Evolutionary conservation across 2,888 invertebrate genomes (phyloP), one percentile per base, ranked within the genome.

Genomic region (Mystacides longicornis): DNA sequence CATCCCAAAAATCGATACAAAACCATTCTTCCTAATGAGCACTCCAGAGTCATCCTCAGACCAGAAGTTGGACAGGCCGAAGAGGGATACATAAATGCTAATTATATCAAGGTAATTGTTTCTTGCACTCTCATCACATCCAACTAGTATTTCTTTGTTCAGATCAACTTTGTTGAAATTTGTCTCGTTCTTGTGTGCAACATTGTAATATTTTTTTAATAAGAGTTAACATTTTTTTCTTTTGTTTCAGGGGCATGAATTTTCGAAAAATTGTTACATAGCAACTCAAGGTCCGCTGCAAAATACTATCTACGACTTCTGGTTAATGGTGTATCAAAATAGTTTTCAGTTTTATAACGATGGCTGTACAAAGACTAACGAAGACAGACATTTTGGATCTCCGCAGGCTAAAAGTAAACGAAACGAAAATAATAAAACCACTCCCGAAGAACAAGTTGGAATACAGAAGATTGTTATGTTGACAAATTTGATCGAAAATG

Each of bases 281-380:
- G 95, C 93, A 14, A 93, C 94, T 0, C 95, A 95, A 72, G 95
- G 94, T 7, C 95, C 95, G 1, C 80, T 95, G 67, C 80, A 87
- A 21, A 90, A 93, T 70, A 95, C 95, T 0, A 84, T 93, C 52
- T 83, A 81, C 63, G 94, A 95, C 68, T 93, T 94, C 71, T 95
- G 94, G 94, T 79, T 82, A 31, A 92, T 94, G 93, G 82, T 93
- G 3, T 71, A 77, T 52, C 82, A 82, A 65, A 82, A 82, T 64
- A 65, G 71, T 66, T 23, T 65, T 55, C 64, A 75, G 65, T 66
- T 68, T 64, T 51, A 62, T 63, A 61, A 56, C 65, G 62, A 67
- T 64, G 58, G 58, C 19, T 58, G 58, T 51, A 60, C 60, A 1
- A 58, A 56, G 31, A 62, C 61, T 2, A 62, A 62, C 49, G 60